These are phyloP conservation scores for Chiloscyllium plagiosum DNA, from an alignment of 2,113 vertebrate genomes.

Conservation along the genomic window DNA sequence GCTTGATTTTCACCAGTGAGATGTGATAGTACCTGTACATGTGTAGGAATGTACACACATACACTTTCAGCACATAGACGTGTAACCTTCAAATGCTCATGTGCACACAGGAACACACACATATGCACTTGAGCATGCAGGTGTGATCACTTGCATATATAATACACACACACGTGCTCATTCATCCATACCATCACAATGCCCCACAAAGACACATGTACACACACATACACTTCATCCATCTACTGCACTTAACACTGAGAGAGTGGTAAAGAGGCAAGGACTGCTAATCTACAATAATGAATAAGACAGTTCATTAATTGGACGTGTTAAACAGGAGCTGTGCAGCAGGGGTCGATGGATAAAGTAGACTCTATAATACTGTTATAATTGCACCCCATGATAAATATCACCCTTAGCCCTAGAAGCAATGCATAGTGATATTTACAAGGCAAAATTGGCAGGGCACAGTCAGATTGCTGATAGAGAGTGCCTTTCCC, in stretches of 20 bases:
- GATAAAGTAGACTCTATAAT: conserved; percentile 16
- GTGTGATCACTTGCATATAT: neutral
- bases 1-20: no score
- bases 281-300: neutral
- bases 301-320: conserved; percentile 19
- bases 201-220: neutral
- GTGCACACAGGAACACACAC: neutral
- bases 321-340: conserved; percentile 1
- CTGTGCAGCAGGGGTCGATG: neutral
- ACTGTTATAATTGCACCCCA: conserved; percentile 12
- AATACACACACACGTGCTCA: neutral
- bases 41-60: neutral
- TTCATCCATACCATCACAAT: neutral
- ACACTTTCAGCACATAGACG: neutral
- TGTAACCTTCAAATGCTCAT: neutral
- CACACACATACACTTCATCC: neutral
- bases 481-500: conserved; percentile 1
- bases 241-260: neutral
- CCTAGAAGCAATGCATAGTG: neutral
- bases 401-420: conserved; percentile 28
- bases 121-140: neutral
- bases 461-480: neutral
- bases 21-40: no score
- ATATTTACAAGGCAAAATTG: conserved; percentile 25
- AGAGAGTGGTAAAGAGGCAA: neutral